Base-by-base conservation (phyloP, 1,140 invertebrate genomes). In the Caenorhabditis brenneri region DNA sequence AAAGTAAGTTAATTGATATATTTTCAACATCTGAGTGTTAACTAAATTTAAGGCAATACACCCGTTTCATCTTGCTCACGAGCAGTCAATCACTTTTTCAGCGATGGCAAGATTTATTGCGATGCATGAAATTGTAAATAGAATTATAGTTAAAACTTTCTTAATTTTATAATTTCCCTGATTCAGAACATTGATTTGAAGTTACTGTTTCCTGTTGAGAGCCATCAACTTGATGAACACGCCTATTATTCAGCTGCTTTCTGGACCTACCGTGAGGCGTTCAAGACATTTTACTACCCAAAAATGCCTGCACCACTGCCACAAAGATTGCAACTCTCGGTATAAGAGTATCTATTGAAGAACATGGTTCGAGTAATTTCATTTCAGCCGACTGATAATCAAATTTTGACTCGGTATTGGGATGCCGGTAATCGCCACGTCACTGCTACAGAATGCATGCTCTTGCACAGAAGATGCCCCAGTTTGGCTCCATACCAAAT, bases 231-330 rank as follows among this genome's bases (percentile, higher is more conserved):
- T n/a, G 65, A 74, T 0, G 65, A 74, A 9, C 33, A 9, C 9
- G 36, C n/a, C 33, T 74, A 46, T n/a, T 42, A 74, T 24, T 74
- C 65, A 4, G 65, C 65, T 10, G 2, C 33, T 10, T 74, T 74
- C 36, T 74, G 65, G 65, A 46, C 65, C 2, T 74, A 74, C n/a
- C 36, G 65, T 1, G 65, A 74, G n/a, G 65, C 65, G 12, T 74
- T 74, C 33, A 74, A 74, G 33, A n/a, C 36, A 0, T 74, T 42
- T n/a, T 74, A 74, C 36, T 74, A 74, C 24, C 65, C 36, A 9
- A 42, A 74, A 31, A 74, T 74, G 65, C 65, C 65, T 12, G 65
- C 65, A 3, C 65, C 65, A 46, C 9, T 74, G 7, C 65, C 65
- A 24, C 36, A 12, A 42, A 12, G 12, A 24, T 74, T 42, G 12